These are phyloP conservation scores for Scelioninae gen. 1 DNA, from an alignment of 2,888 invertebrate species.

Conservation along the genomic window DNA sequence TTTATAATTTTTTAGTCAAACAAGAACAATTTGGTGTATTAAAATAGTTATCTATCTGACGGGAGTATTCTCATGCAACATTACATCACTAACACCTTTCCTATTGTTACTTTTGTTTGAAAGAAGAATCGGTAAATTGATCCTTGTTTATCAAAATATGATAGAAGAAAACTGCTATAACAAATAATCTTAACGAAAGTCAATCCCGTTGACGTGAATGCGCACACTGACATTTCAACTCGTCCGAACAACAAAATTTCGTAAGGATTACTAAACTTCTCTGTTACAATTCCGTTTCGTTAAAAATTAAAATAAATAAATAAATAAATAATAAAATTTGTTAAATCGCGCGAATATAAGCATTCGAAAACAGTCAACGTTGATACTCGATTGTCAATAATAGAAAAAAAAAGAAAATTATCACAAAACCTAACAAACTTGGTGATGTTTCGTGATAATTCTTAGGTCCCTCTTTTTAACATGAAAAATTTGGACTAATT, in stretches of 20 bases:
- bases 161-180: neutral
- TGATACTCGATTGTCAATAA: slow-evolving; percentile 17
- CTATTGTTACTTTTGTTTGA: no score
- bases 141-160: no score
- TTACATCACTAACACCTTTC: neutral
- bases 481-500: no score
- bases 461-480: no score
- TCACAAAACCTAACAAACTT: no score
- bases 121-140: no score
- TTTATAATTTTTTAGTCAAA: neutral
- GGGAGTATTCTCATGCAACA: slow-evolving; percentile 1
- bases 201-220: slow-evolving; percentile 17
- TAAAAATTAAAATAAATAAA: slow-evolving; percentile 38
- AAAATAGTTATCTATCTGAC: slow-evolving; percentile 2
- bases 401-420: neutral
- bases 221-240: slow-evolving; percentile 22
- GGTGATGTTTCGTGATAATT: no score
- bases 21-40: slow-evolving; percentile 17
- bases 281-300: slow-evolving; percentile 5
- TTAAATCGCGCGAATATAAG: slow-evolving; percentile 11
- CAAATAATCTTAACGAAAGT: slow-evolving; percentile 9
- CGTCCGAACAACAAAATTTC: slow-evolving; percentile 7
- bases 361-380: slow-evolving; percentile 3
- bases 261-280: neutral
- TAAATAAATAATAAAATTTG: slow-evolving; percentile 49